These are phyloP conservation scores for Nannoperca australis DNA, from an alignment of 2,797 vertebrate genomes.

Conservation along the genomic window DNA sequence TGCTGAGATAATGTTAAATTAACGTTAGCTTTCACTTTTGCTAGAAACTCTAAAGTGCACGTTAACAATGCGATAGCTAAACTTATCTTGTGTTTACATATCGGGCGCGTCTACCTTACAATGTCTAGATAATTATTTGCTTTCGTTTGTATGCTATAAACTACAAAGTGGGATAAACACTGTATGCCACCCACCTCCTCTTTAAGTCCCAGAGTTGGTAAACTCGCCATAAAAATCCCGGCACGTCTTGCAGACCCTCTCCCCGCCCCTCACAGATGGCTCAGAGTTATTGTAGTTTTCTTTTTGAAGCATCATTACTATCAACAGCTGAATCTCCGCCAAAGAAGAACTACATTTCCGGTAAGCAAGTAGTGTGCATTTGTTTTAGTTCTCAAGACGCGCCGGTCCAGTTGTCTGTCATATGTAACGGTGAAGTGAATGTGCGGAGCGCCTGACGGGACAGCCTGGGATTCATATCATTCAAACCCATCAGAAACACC, in stretches of 20 bases:
- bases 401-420: accelerated
- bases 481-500: constrained; percentile 19
- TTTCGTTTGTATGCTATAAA: background rate
- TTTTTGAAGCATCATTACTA: accelerated
- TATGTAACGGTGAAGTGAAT: accelerated
- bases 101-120: background rate
- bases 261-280: background rate
- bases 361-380: background rate
- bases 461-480: accelerated
- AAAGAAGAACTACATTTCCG: constrained; percentile 75
- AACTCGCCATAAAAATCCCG: constrained; percentile 62
- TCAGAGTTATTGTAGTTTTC: constrained; percentile 72
- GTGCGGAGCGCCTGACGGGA: background rate
- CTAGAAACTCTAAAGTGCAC: background rate
- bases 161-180: background rate
- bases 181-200: constrained; percentile 38
- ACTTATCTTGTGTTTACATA: background rate
- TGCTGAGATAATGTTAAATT: background rate
- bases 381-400: background rate
- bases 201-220: background rate
- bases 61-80: background rate
- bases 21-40: constrained; percentile 42
- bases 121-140: accelerated
- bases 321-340: accelerated
- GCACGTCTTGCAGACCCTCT: constrained; percentile 62